Evolutionary conservation across 2,888 invertebrate genomes (phyloP).

Genomic region (Sicus ferrugineus): DNA sequence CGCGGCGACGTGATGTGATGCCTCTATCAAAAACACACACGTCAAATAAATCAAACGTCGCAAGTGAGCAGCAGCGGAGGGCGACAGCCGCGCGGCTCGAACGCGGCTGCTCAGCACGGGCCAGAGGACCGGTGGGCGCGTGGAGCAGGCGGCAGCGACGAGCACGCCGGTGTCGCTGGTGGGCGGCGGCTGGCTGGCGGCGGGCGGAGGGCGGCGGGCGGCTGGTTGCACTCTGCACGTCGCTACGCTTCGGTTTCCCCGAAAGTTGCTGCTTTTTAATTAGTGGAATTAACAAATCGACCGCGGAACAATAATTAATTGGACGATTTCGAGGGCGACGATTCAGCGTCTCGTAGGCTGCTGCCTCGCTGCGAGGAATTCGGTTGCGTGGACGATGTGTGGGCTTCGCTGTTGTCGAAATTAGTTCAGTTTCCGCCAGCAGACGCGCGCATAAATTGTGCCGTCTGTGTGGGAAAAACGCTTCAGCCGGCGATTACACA

Average conservation of each 20-base stretch:
- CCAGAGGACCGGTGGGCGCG: no score
- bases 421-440: neutral
- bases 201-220: neutral
- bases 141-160: conserved; percentile 37
- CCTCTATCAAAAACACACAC: conserved; percentile 60
- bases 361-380: neutral
- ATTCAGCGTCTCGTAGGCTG: neutral
- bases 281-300: conserved; percentile 19
- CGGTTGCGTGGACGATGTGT: conserved; percentile 14
- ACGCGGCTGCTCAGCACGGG: neutral
- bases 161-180: neutral
- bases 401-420: neutral
- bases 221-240: neutral
- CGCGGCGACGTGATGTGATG: conserved; percentile 51
- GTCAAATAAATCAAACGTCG: conserved; percentile 63
- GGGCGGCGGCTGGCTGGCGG: neutral
- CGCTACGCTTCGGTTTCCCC: neutral
- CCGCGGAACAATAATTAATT: conserved; percentile 39
- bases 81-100: conserved; percentile 20
- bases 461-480: neutral
- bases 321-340: neutral
- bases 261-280: conserved; percentile 6
- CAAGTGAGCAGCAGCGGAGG: conserved; percentile 42
- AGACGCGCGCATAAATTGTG: neutral
- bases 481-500: neutral